phyloP scores from a whole-genome alignment of 2,113 vertebrate genomes.

The Cryptomyrus ogoouensis region DNA sequence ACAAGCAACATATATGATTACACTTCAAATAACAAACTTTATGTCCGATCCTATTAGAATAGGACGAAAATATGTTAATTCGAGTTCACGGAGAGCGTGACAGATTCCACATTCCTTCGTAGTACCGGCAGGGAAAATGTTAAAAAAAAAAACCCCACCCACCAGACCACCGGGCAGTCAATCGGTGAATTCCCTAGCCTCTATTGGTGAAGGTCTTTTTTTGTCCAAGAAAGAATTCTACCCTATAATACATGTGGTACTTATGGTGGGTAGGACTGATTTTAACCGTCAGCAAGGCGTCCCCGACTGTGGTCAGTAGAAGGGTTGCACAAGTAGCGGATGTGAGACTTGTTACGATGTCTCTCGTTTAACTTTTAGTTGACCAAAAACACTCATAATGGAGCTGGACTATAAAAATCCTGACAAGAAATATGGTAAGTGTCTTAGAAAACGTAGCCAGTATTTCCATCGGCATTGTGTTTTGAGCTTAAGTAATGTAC shows the following conservation, averaged over 20 bases:
- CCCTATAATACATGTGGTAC: neutral
- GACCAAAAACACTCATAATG: conserved; percentile 36
- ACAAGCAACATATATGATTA: neutral
- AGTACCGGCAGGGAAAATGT: neutral
- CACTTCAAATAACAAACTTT: neutral
- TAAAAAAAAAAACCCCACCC: neutral
- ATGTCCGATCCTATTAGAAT: neutral
- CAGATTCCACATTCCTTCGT: neutral
- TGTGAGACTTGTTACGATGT: neutral
- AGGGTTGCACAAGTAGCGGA: conserved; percentile 1
- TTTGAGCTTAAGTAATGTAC: neutral
- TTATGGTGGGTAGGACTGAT: conserved; percentile 5
- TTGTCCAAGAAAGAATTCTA: conserved; percentile 15
- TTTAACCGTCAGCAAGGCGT: neutral
- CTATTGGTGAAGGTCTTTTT: conserved; percentile 37
- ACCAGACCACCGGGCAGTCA: conserved; percentile 30
- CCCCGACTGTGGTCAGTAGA: neutral
- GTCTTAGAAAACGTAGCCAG: neutral
- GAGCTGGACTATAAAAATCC: conserved; percentile 54
- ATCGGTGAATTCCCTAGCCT: neutral
- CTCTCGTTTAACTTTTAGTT: neutral
- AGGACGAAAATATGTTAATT: neutral
- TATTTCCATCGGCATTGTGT: neutral
- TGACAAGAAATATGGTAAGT: conserved; percentile 58
- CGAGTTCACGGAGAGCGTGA: neutral